Base-by-base conservation (phyloP, 2,888 invertebrate genomes). In the Sceliomorpha sp. region DNA sequence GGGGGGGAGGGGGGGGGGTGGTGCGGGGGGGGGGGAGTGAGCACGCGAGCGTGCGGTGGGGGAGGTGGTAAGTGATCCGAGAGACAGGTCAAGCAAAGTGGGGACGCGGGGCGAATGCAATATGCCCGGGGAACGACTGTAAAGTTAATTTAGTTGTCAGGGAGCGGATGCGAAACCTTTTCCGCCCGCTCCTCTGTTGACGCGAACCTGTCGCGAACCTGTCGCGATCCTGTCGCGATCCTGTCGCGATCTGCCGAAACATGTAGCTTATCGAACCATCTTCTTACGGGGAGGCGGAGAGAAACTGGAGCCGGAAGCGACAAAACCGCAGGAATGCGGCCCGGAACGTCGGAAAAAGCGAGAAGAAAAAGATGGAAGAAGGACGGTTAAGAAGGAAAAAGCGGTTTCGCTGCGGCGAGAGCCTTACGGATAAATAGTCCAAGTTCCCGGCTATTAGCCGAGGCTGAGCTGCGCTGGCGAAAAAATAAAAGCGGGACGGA, bases 121-220 rank as follows among this genome's bases (percentile, higher is more conserved):
- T 53, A 63, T 47, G 60, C 68, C 50, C 40, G 59, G 50, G 53
- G 67, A 63, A 67, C 66, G 70, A 77, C 74, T 77, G 75, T 81
- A 78, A 81, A 81, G 79, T 80, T 80, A 80, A 80, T 80, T 80
- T 79, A 77, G 78, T 79, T 80, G 80, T 80, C 78, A 79, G 77
- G 59, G 60, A 68, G 58, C 55, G 62, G 69, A 60, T 60, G 55
- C 51, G 32, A 70, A 69, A 69, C 71, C 67, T 63, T 70, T 72
- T 67, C 56, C 67, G 60, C 71, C 71, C 64, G n/a, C n/a, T n/a
- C n/a, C n/a, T n/a, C n/a, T n/a, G n/a, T n/a, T n/a, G n/a, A n/a
- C n/a, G n/a, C n/a, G n/a, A n/a, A n/a, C n/a, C n/a, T n/a, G n/a
- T n/a, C n/a, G n/a, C n/a, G n/a, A n/a, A n/a, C n/a, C n/a, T n/a